Evolutionary conservation across 1,140 invertebrate species (phyloP).

Genomic region (Anagrus nilaparvatae): DNA sequence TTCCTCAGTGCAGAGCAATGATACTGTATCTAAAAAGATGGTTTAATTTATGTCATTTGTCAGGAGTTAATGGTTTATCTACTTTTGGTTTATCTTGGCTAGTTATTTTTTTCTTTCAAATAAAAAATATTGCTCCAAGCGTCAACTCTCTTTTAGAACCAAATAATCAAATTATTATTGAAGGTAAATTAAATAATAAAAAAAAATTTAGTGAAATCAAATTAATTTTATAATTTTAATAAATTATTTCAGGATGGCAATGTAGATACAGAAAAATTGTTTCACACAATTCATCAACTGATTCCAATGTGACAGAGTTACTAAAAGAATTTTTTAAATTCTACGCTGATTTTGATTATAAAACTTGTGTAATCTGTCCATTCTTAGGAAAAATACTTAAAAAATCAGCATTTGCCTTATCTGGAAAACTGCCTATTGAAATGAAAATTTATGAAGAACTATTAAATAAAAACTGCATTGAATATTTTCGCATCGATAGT

Average conservation of each 20-base stretch:
- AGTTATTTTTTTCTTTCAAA: slow-evolving; percentile 26
- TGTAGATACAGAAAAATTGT: neutral
- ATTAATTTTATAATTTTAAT: neutral
- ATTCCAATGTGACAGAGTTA: slow-evolving; percentile 28
- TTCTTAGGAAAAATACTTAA: too few relatives aligned
- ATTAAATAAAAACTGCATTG: slow-evolving; percentile 8
- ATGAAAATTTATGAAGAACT: slow-evolving; percentile 12
- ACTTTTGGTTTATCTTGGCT: slow-evolving; percentile 20
- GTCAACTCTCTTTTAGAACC: slow-evolving; percentile 20
- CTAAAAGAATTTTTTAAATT: slow-evolving; percentile 42
- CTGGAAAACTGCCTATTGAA: slow-evolving; percentile 27
- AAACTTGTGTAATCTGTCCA: slow-evolving; percentile 38
- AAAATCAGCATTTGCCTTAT: too few relatives aligned
- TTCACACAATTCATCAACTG: neutral
- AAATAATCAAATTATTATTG: slow-evolving; percentile 13
- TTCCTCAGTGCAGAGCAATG: slow-evolving; percentile 26
- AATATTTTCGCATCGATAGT: slow-evolving; percentile 28
- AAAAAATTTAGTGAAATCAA: neutral
- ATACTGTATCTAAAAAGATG: slow-evolving; percentile 42
- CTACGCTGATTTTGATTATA: slow-evolving; percentile 40
- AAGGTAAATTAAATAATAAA: slow-evolving; percentile 11
- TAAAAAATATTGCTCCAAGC: slow-evolving; percentile 19
- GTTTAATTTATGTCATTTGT: slow-evolving; percentile 18
- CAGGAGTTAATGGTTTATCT: slow-evolving; percentile 6
- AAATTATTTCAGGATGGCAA: neutral